Percentiles rank a stretch among this genome's conserved stretches.
Evolutionary conservation across 2,888 invertebrate species (phyloP).

Genomic region (Polia nebulosa): DNA sequence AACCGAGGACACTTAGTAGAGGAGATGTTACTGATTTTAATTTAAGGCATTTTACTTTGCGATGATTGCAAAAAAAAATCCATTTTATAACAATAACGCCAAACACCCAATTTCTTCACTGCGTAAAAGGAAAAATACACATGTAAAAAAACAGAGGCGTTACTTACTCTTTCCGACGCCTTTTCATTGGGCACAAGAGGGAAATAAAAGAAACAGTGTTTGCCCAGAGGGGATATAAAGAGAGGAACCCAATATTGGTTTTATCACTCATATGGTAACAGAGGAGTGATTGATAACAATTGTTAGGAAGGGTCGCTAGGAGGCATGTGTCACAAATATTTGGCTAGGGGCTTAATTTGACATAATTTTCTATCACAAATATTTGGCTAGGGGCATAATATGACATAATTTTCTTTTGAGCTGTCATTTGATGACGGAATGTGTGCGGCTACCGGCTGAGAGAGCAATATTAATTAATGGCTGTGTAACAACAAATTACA

Average conservation of each 20-base stretch:
- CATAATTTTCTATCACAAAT: background rate
- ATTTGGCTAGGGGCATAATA: too few species aligned
- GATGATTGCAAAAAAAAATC: slow-evolving; percentile 16
- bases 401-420: too few species aligned
- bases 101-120: slow-evolving; percentile 20
- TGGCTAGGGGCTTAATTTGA: slow-evolving; percentile 10
- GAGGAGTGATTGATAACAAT: slow-evolving; percentile 47
- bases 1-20: too few species aligned
- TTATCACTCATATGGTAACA: slow-evolving; percentile 52
- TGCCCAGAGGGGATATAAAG: slow-evolving; percentile 35
- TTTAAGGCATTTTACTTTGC: too few species aligned
- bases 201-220: slow-evolving; percentile 53
- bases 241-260: slow-evolving; percentile 56
- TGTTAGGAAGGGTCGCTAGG: slow-evolving; percentile 9
- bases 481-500: too few species aligned
- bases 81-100: background rate
- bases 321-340: slow-evolving; percentile 30
- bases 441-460: too few species aligned
- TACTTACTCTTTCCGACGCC: slow-evolving; percentile 41
- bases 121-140: slow-evolving; percentile 27
- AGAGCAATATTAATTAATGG: too few species aligned
- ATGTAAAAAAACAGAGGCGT: slow-evolving; percentile 27
- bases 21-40: too few species aligned
- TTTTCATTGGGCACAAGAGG: slow-evolving; percentile 60
- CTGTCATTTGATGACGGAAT: too few species aligned